phyloP scores from a whole-genome alignment of 2,797 vertebrate species.

The Eulemur albifrons region DNA sequence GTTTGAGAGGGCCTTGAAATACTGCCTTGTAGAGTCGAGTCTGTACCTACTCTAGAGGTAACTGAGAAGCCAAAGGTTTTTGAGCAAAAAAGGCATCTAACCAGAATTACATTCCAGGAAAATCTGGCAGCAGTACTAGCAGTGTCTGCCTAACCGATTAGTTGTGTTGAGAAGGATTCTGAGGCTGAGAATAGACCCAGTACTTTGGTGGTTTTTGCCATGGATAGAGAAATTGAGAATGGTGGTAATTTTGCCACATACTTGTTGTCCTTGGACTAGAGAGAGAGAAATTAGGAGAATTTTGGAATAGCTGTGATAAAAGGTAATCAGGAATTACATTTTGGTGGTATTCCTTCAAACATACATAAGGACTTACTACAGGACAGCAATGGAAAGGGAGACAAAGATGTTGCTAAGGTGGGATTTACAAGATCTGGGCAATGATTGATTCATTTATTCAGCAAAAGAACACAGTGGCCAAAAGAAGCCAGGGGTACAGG shows the following conservation, averaged over 20 bases:
- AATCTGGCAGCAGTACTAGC: neutral
- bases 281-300: neutral
- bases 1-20: neutral
- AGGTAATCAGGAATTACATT: neutral
- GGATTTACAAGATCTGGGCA: neutral
- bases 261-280: neutral
- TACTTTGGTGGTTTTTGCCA: neutral
- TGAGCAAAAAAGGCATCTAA: neutral
- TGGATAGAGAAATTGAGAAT: neutral
- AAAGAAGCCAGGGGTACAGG: neutral
- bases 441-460: neutral
- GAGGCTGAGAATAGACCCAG: neutral
- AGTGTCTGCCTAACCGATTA: neutral
- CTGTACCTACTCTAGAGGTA: neutral
- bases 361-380: neutral
- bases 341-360: neutral
- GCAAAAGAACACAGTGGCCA: neutral
- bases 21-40: neutral
- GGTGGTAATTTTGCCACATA: neutral
- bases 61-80: neutral
- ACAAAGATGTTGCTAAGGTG: neutral
- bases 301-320: neutral
- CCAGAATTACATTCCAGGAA: neutral
- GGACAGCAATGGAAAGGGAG: neutral
- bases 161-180: neutral